Evolutionary conservation across 2,113 vertebrate species (phyloP), one percentile per base, ranked within the genome.

Genomic region (Chinchilla lanigera): DNA sequence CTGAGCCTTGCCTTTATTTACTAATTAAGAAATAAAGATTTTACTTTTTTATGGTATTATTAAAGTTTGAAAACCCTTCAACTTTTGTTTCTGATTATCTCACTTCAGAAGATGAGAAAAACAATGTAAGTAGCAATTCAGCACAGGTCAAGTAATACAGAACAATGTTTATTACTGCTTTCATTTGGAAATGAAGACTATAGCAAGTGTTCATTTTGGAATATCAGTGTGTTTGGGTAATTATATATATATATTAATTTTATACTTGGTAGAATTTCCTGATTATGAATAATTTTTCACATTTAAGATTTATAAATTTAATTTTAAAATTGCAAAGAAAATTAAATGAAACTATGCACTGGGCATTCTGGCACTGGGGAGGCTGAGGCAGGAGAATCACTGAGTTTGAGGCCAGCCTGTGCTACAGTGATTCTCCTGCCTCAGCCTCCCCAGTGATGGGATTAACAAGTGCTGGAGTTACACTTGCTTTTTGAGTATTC

Each of bases 291-390:
- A 81, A 1, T 1, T 61, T 93, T 60, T 69, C 6, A 77, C 63
- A 77, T 77, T 86, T 93, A 93, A 88, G n/a, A 71, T 88, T 90
- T 82, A 47, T 22, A 44, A 38, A 30, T 93, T 63, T 83, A 65
- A 63, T 13, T 81, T 56, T 78, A 60, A 73, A 17, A 12, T 33
- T 35, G 78, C 0, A 58, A n/a, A 63, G 58, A 30, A 61, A 26
- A 41, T 20, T 87, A 52, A 65, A 28, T 82, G 73, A 41, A 78
- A 30, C 1, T 83, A 75, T 87, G 13, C 11, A 8, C 2, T 69
- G 17, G 65, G 65, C 35, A n/a, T 69, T 16, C 33, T n/a, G 65
- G 65, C 35, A n/a, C 16, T n/a, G 35, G 14, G 30, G 33, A 19
- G 35, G 33, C 35, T 69, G 35, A 69, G 35, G 65, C 16, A 69